A percentile compares a stretch with the other conserved stretches of the same genome.
phyloP scores from a whole-genome alignment of 2,113 vertebrate species.

The Podilymbus podiceps region DNA sequence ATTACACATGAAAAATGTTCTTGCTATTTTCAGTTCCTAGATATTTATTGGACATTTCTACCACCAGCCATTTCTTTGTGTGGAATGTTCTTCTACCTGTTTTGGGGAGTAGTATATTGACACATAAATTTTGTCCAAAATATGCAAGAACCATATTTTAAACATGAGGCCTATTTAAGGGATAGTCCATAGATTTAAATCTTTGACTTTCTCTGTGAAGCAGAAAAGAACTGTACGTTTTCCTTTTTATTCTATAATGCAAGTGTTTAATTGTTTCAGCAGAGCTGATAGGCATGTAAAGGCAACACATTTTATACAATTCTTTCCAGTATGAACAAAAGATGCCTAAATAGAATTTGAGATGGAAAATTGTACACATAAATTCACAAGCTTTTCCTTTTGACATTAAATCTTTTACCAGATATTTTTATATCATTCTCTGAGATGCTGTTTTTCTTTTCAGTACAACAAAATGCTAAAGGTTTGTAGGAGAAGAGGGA shows the following conservation, averaged over 20 bases:
- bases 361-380: conserved; percentile 14
- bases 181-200: conserved; percentile 17
- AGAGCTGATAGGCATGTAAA: neutral
- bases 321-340: conserved; percentile 13
- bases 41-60: conserved; percentile 51
- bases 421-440: neutral
- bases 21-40: neutral
- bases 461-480: neutral
- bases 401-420: neutral
- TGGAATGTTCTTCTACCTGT: conserved; percentile 7
- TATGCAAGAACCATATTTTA: conserved; percentile 52
- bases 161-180: neutral
- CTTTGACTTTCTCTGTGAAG: neutral
- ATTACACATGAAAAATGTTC: conserved; percentile 27
- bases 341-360: neutral
- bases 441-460: neutral
- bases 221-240: conserved; percentile 8
- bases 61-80: conserved; percentile 8
- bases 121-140: conserved; percentile 49
- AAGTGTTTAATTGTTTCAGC: conserved; percentile 22
- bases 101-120: neutral
- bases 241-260: neutral
- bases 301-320: neutral
- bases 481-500: neutral
- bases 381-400: conserved; percentile 25